phyloP scores from a whole-genome alignment of 2,888 invertebrate genomes.

The Drosophila seclusa region DNA sequence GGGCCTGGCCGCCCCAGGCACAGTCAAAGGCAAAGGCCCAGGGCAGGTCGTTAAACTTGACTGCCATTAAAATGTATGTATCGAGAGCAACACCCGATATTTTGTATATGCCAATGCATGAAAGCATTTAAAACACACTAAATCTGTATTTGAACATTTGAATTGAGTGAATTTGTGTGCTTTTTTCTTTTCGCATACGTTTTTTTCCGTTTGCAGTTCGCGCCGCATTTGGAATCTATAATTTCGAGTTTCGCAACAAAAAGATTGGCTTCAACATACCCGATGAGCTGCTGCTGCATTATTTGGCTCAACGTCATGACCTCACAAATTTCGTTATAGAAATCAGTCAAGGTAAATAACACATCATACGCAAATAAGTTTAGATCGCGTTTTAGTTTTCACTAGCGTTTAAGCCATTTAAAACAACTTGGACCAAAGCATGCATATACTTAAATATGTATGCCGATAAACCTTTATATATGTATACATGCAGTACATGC shows the following conservation, averaged over 20 bases:
- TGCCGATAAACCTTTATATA: conserved; percentile 21
- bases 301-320: conserved; percentile 82
- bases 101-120: conserved; percentile 15
- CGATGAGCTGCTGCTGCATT: conserved; percentile 81
- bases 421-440: conserved; percentile 25
- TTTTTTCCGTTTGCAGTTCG: conserved; percentile 62
- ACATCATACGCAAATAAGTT: conserved; percentile 32
- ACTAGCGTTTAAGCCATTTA: conserved; percentile 67
- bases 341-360: conserved; percentile 82
- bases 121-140: conserved; percentile 26
- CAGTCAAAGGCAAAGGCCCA: conserved; percentile 19
- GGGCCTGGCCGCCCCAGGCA: conserved; percentile 31
- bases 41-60: conserved; percentile 70
- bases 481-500: conserved; percentile 16
- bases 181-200: conserved; percentile 4
- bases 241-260: conserved; percentile 82
- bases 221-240: conserved; percentile 81
- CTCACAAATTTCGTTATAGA: conserved; percentile 84
- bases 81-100: conserved; percentile 33
- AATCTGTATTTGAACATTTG: conserved; percentile 46
- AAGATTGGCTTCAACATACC: conserved; percentile 84
- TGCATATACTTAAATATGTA: conserved; percentile 39
- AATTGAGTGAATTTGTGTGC: conserved; percentile 36
- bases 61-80: conserved; percentile 52
- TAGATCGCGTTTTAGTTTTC: conserved; percentile 56